Evolutionary conservation across 2,797 vertebrate genomes (phyloP).

Genomic region (Chrysocyon brachyurus): DNA sequence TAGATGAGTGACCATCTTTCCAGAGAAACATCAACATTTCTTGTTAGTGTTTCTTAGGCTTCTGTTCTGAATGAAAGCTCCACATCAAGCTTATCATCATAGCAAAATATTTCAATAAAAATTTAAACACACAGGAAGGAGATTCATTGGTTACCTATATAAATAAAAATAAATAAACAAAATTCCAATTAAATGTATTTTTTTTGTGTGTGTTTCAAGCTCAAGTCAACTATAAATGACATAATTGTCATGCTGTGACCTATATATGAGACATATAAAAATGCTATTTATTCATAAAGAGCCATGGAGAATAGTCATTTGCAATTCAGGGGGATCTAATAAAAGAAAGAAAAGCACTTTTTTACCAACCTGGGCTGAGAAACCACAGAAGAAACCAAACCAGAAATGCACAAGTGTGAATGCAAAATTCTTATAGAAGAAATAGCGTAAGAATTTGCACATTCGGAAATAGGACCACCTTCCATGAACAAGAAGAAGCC

Average conservation of each 20-base stretch:
- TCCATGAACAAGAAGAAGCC: constrained; percentile 92
- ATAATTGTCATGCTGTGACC: background rate
- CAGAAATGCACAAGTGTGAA: constrained; percentile 94
- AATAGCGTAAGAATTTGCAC: constrained; percentile 93
- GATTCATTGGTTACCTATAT: background rate
- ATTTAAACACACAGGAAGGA: background rate
- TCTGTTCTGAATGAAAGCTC: constrained; percentile 56
- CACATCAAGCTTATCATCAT: background rate
- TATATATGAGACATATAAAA: background rate
- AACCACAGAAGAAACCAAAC: constrained; percentile 94
- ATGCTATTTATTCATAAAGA: constrained; percentile 15
- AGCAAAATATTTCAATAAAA: constrained; percentile 54
- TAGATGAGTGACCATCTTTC: background rate
- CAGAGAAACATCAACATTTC: background rate
- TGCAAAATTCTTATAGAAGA: constrained; percentile 94
- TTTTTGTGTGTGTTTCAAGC: constrained; percentile 15
- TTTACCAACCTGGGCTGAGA: constrained; percentile 91
- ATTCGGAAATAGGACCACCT: constrained; percentile 93
- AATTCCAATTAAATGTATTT: background rate
- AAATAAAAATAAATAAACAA: constrained; percentile 45
- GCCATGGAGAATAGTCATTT: background rate
- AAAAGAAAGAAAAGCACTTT: constrained; percentile 27
- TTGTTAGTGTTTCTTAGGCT: constrained; percentile 8
- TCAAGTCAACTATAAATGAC: background rate
- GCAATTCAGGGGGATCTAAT: background rate